A percentile compares a stretch with the other conserved stretches of the same genome.
phyloP scores from a whole-genome alignment of 2,797 vertebrate species.

The Hafferia zeledoni region DNA sequence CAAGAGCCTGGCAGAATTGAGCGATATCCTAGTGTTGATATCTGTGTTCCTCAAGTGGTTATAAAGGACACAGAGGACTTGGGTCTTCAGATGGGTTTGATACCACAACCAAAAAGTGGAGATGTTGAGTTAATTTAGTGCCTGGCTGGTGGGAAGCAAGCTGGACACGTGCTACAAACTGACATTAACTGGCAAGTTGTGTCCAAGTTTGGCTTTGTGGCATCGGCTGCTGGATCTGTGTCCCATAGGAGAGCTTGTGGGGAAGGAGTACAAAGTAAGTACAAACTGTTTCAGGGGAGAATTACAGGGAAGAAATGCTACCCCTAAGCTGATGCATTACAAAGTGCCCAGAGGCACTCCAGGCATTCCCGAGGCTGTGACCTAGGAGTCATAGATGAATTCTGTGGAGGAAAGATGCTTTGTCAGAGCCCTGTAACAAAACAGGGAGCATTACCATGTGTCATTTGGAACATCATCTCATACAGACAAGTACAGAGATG shows the following conservation, averaged over 20 bases:
- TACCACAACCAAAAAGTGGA: not conserved
- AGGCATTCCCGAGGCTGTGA: not conserved
- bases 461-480: not conserved
- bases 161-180: not conserved
- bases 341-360: not conserved
- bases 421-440: not conserved
- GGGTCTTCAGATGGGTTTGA: not conserved
- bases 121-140: not conserved
- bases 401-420: not conserved
- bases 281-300: not conserved
- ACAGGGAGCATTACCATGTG: not conserved
- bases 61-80: not conserved
- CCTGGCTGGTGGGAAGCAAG: not conserved
- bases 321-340: not conserved
- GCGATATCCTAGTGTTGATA: not conserved
- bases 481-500: not conserved
- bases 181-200: not conserved
- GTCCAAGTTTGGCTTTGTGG: not conserved
- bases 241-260: not conserved
- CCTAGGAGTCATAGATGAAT: not conserved
- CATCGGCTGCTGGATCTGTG: not conserved
- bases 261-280: not conserved
- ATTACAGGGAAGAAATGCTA: not conserved
- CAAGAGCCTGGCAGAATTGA: not conserved
- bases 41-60: not conserved